Percentiles rank a stretch among this genome's conserved stretches.
Conservation (phyloP, 2,113 vertebrate species). For the Mobula hypostoma region DNA sequence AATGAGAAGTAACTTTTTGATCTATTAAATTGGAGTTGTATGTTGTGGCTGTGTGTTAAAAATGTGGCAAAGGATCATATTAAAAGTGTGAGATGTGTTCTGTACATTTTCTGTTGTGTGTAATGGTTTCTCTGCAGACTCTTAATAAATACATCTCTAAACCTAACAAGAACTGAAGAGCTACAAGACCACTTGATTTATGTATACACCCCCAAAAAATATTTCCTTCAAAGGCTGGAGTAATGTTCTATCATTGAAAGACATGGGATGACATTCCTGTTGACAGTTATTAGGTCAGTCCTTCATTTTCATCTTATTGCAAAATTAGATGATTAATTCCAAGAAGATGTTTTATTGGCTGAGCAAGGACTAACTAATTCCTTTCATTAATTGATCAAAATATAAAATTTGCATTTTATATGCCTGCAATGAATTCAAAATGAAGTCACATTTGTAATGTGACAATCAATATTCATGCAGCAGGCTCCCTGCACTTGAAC, state of each 20-base stretch:
- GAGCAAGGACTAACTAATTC: background rate
- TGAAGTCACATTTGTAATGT: background rate
- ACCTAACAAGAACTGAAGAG: background rate
- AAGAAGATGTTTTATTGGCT: background rate
- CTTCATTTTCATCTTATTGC: background rate
- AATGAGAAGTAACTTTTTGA: background rate
- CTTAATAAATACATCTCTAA: background rate
- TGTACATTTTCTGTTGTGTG: background rate
- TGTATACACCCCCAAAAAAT: background rate
- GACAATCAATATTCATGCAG: background rate
- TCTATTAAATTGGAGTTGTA: background rate
- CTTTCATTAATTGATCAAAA: too few relatives aligned
- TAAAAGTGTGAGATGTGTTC: background rate
- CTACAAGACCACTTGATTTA: background rate
- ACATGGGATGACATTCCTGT: background rate
- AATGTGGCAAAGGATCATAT: background rate
- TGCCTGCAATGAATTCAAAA: background rate
- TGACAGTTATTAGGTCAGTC: background rate
- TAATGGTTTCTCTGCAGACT: background rate
- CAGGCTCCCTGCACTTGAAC: background rate
- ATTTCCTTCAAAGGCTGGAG: background rate
- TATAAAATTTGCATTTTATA: background rate
- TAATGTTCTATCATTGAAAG: background rate
- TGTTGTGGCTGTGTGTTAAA: background rate
- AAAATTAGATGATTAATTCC: background rate